These are phyloP conservation scores for Tragelaphus buxtoni DNA, from an alignment of 2,113 vertebrate species.

Conservation along the genomic window DNA sequence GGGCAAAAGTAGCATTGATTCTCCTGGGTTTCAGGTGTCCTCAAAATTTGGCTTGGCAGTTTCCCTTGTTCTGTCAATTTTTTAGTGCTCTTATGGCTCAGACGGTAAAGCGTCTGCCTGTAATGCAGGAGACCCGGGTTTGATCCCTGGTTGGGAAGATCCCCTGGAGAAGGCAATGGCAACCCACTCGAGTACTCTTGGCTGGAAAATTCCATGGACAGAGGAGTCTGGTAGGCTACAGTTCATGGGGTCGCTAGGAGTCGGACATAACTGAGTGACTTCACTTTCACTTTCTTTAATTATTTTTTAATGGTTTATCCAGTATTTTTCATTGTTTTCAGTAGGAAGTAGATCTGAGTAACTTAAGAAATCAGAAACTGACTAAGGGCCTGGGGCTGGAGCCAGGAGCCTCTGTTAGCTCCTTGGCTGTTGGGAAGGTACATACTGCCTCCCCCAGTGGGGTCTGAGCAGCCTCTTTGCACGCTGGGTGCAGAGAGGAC, in stretches of 20 bases:
- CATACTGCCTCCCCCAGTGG: fast-evolving
- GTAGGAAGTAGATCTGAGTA: not conserved
- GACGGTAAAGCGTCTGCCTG: not conserved
- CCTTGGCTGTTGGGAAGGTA: not conserved
- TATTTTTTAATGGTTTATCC: not conserved
- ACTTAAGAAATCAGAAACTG: not conserved
- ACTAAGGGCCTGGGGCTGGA: not conserved
- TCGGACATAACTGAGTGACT: not conserved
- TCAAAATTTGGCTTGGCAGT: not conserved
- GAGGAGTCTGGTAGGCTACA: not conserved
- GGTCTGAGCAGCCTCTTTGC: not conserved
- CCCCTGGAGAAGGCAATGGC: not conserved
- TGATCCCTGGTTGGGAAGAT: not conserved
- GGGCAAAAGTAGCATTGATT: not conserved
- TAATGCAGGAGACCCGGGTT: fast-evolving
- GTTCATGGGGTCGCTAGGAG: not conserved
- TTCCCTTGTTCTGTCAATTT: not conserved
- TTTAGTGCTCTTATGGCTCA: not conserved
- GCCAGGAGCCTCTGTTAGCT: not conserved
- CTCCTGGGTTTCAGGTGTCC: not conserved
- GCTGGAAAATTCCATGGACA: not conserved
- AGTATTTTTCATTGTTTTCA: conserved; percentile 3
- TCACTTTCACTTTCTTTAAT: not conserved
- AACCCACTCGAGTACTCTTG: not conserved
- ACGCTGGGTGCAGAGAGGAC: not conserved